Evolutionary conservation across 2,888 invertebrate species (phyloP).

Genomic region (Volucella inflata): DNA sequence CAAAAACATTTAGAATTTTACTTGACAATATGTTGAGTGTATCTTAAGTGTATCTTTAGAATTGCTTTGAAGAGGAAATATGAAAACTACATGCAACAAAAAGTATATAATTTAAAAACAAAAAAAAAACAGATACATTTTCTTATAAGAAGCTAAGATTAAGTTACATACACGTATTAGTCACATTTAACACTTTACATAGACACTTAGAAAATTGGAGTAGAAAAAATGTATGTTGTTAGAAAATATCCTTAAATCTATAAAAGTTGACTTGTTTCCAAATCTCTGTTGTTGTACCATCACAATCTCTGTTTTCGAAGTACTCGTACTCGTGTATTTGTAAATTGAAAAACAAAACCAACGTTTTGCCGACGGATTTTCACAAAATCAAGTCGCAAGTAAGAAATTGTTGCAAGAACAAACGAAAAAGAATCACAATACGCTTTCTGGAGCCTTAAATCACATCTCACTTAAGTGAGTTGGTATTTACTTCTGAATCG

Average conservation of each 20-base stretch:
- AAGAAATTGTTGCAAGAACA: constrained; percentile 12
- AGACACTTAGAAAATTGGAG: constrained; percentile 66
- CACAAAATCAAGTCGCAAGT: constrained; percentile 42
- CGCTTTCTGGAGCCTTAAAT: constrained; percentile 76
- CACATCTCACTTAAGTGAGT: background rate
- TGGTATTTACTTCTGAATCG: constrained; percentile 73
- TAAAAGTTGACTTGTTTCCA: constrained; percentile 41
- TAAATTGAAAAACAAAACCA: constrained; percentile 21
- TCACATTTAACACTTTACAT: constrained; percentile 56
- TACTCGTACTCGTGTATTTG: constrained; percentile 17
- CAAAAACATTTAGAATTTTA: background rate
- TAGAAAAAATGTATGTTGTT: constrained; percentile 9
- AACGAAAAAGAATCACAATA: constrained; percentile 77
- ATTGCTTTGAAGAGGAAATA: background rate
- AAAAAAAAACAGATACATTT: background rate
- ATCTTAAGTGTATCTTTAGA: constrained; percentile 14
- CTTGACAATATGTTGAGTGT: too few relatives aligned
- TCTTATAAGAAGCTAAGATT: constrained; percentile 49
- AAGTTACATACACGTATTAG: constrained; percentile 3
- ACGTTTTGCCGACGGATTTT: constrained; percentile 63
- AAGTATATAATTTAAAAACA: background rate
- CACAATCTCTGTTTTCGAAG: constrained; percentile 45
- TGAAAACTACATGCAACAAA: constrained; percentile 18
- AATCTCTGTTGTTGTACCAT: constrained; percentile 53
- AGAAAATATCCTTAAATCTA: constrained; percentile 60